Evolutionary conservation across 1,140 invertebrate genomes (phyloP).

Genomic region (Andrena cerasifolii): DNA sequence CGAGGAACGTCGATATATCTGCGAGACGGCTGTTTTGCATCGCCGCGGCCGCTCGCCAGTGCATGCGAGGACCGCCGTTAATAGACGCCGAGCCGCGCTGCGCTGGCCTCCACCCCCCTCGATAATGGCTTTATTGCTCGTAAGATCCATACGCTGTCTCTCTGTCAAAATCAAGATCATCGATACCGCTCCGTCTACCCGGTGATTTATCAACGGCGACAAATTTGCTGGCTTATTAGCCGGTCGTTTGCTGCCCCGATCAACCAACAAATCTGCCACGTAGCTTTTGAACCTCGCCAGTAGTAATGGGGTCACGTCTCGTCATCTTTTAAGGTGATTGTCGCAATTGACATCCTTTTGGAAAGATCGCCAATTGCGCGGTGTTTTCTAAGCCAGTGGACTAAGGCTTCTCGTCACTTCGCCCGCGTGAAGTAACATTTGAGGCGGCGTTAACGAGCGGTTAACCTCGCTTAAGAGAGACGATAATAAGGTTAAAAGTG

Average conservation of each 20-base stretch:
- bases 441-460: conserved; percentile 36
- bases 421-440: conserved; percentile 23
- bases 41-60: conserved; percentile 49
- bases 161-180: conserved; percentile 23
- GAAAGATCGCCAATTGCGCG: too few species aligned
- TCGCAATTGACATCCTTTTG: too few species aligned
- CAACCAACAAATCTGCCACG: too few species aligned
- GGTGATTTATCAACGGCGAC: background rate
- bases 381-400: too few species aligned
- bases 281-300: too few species aligned
- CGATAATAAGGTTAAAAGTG: conserved; percentile 50
- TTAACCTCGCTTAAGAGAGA: conserved; percentile 32
- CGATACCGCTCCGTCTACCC: background rate
- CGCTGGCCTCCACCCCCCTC: conserved; percentile 39
- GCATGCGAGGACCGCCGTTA: conserved; percentile 28
- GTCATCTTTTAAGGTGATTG: too few species aligned
- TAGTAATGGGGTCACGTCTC: too few species aligned
- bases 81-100: conserved; percentile 20
- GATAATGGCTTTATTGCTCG: conserved; percentile 62
- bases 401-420: conserved; percentile 11
- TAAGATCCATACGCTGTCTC: conserved; percentile 26
- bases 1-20: conserved; percentile 25
- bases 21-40: conserved; percentile 56
- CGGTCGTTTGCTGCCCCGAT: too few species aligned
- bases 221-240: background rate